These are phyloP conservation scores for Atta colombica DNA, from an alignment of 1,140 invertebrate genomes.

Conservation along the genomic window DNA sequence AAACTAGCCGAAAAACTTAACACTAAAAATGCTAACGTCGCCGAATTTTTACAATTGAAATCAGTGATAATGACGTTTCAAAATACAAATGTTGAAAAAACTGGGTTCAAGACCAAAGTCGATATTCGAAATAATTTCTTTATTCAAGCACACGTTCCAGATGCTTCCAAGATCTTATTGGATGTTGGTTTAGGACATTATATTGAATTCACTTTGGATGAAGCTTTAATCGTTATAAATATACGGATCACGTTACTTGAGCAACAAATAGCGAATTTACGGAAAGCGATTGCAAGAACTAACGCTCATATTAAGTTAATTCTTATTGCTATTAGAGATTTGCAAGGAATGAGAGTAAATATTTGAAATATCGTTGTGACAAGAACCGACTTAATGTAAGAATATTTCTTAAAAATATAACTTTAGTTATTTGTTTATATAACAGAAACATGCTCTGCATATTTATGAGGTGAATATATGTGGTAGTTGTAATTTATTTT, in stretches of 20 bases:
- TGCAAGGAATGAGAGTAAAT: constrained; percentile 83
- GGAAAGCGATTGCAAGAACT: constrained; percentile 89
- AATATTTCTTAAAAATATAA: not conserved
- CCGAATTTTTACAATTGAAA: constrained; percentile 92
- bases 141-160: constrained; percentile 90
- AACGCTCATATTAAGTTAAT: constrained; percentile 94
- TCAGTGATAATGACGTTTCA: constrained; percentile 87
- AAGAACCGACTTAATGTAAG: constrained; percentile 1
- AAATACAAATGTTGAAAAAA: constrained; percentile 80
- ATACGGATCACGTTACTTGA: constrained; percentile 90
- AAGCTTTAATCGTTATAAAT: constrained; percentile 91
- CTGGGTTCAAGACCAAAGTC: constrained; percentile 92
- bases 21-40: constrained; percentile 89
- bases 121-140: constrained; percentile 93
- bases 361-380: not conserved
- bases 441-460: not conserved
- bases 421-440: not conserved
- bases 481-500: not conserved
- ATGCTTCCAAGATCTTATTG: constrained; percentile 91
- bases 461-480: not conserved
- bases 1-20: constrained; percentile 88
- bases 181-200: constrained; percentile 92
- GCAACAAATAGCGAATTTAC: constrained; percentile 88
- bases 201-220: constrained; percentile 91
- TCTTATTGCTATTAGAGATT: constrained; percentile 89